Conservation (phyloP, 2,113 vertebrate genomes). For the Callithrix jacchus region DNA sequence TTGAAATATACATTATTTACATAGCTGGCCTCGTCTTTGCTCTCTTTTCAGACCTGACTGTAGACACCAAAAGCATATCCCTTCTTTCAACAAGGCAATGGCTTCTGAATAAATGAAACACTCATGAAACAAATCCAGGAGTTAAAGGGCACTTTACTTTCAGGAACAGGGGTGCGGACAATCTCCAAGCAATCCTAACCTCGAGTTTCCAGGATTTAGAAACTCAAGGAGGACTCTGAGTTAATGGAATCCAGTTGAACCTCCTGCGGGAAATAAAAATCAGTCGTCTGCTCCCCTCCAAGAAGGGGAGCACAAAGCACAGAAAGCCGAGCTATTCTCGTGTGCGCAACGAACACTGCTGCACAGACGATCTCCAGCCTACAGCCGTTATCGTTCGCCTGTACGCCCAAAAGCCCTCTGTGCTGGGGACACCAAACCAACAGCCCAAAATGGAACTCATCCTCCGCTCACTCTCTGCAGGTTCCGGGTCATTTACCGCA, state of each 20-base stretch:
- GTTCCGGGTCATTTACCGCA: not conserved
- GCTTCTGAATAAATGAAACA: slow-evolving; percentile 1
- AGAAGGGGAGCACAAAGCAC: not conserved
- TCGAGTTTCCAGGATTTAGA: not conserved
- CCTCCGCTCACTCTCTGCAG: not conserved
- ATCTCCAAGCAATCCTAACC: not conserved
- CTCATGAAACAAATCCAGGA: not conserved
- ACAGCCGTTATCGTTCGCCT: too few species aligned
- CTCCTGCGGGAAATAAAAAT: slow-evolving; percentile 50
- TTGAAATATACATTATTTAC: slow-evolving; percentile 65
- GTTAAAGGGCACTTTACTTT: not conserved
- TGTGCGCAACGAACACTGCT: not conserved
- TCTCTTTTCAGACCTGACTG: slow-evolving; percentile 10
- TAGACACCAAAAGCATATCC: not conserved
- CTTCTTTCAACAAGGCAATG: not conserved
- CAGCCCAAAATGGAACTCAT: not conserved
- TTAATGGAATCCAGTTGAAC: not conserved
- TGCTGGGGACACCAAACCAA: not conserved
- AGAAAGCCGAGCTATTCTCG: not conserved
- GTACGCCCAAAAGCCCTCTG: not conserved
- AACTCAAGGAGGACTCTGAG: slow-evolving; percentile 5
- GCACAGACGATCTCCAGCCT: not conserved
- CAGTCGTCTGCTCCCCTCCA: not conserved
- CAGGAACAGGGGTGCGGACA: not conserved
- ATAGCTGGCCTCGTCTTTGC: not conserved